These are phyloP conservation scores for Bos javanicus DNA, from an alignment of 2,113 vertebrate genomes.

Conservation along the genomic window DNA sequence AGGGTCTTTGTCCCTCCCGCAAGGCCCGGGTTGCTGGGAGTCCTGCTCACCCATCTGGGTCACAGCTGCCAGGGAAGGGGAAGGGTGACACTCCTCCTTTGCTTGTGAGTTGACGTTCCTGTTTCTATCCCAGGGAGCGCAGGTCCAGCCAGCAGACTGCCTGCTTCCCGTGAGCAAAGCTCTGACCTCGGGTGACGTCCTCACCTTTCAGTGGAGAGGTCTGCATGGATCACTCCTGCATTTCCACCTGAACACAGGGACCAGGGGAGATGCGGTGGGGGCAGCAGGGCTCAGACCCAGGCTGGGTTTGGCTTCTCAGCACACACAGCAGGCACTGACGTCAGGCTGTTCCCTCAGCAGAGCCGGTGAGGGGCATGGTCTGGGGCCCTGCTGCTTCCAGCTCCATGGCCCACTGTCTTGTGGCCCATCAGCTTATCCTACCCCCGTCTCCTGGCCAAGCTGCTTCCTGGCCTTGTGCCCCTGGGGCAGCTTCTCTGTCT, in stretches of 20 bases:
- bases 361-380: fast-evolving
- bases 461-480: neutral
- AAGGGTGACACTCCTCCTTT: neutral
- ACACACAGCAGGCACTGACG: neutral
- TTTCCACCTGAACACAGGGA: no score
- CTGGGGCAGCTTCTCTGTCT: neutral
- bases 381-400: neutral
- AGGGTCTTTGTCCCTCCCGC: neutral
- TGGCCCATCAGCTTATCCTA: neutral
- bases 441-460: neutral
- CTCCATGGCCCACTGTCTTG: neutral
- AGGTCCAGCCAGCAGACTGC: neutral
- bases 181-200: fast-evolving
- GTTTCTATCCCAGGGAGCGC: neutral
- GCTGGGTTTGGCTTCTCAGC: neutral
- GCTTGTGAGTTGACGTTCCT: no score
- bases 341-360: neutral
- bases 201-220: neutral
- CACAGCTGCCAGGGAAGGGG: neutral
- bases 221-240: neutral
- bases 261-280: neutral
- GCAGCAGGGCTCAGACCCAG: fast-evolving
- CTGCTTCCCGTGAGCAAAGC: neutral
- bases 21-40: neutral
- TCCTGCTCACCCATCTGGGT: neutral